Base-by-base conservation (phyloP, 2,113 vertebrate genomes). In the Zonotrichia leucophrys region DNA sequence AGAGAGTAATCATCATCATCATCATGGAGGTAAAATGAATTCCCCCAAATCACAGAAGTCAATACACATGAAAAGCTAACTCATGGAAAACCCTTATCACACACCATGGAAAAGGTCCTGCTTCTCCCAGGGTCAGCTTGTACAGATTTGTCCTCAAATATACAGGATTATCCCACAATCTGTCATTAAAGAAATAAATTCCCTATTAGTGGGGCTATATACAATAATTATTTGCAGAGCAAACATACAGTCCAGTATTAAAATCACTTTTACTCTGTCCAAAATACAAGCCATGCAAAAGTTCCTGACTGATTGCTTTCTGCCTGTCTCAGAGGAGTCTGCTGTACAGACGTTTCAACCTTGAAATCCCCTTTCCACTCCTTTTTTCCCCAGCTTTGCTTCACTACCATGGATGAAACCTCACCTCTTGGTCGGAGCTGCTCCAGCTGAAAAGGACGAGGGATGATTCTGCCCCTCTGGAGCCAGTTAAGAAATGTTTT, bases 401-500 rank as follows among this genome's bases (percentile, higher is more conserved):
- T 94, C 64, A 15, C 60, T 64, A 60, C 20, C 79, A 7, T 60
- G 9, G 74, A 33, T 19, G 60, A 94, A 85, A 83, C 60, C 49
- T 95, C 88, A 94, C 89, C 91, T 95, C 70, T 94, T 91, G 83
- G 64, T 89, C 91, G 1, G 83, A 90, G 77, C 9, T 81, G 72
- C 87, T 94, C 89, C 66, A 79, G 72, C 39, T 86, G 68, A 90
- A 92, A 75, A 81, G 69, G 88, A 88, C 15, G 0, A 86, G 47
- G 59, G 68, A 83, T 90, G 85, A 64, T 82, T 89, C 58, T 92
- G 79, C 79, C 92, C 92, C 93, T 94, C 80, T 90, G 93, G 94
- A 96, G 88, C 75, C 90, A 92, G 87, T 96, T 95, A 95, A 93
- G 85, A 92, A 68, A 76, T 70, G 72, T 83, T 93, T 95, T 90